Evolutionary conservation across 2,797 vertebrate genomes (phyloP), one percentile per base, ranked within the genome.

Genomic region (Melanogrammus aeglefinus): DNA sequence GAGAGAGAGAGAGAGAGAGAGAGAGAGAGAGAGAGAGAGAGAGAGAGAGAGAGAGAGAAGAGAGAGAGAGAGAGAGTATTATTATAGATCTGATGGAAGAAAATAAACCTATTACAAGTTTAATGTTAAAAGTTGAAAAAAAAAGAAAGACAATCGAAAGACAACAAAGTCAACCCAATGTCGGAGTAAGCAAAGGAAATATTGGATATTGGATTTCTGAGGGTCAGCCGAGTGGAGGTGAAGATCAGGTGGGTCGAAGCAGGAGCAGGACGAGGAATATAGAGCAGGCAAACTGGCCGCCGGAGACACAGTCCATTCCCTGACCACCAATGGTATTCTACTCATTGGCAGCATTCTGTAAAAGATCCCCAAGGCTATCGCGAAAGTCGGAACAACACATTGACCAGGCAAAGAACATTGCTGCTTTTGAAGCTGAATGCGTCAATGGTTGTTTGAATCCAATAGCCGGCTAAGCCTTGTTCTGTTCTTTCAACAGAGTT

Each of bases 1-100:
- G 75, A 24, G 47, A 66, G 75, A 66, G 31, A 24, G 75, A 76
- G 31, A n/a, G 75, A 76, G 47, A 63, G 74, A 31, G 24, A 76
- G 77, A 78, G 39, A 78, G 38, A 74, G 47, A 35, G 9, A 35
- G 5, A 41, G n/a, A 47, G 74, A 36, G 73, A 76, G 51, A 72
- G 35, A 44, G 0, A 71, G 24, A 29, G 5, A 41, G n/a, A 57
- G 74, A 36, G 73, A 77, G 51, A 72, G 35, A 44, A 71, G 24
- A 70, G 33, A 27, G 21, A 63, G 41, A 29, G 24, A 31, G 6
- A 70, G 69, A 70, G 6, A 29, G 69, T 29, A 70, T 0, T 2
- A 18, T 16, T 24, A 31, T 9, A 31, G 29, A 70, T 9, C 8
- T 0, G 27, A 31, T 2, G 6, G 27, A 71, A 29, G 29, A 33